phyloP scores from a whole-genome alignment of 1,140 invertebrate genomes.

The Pissodes strobi region DNA sequence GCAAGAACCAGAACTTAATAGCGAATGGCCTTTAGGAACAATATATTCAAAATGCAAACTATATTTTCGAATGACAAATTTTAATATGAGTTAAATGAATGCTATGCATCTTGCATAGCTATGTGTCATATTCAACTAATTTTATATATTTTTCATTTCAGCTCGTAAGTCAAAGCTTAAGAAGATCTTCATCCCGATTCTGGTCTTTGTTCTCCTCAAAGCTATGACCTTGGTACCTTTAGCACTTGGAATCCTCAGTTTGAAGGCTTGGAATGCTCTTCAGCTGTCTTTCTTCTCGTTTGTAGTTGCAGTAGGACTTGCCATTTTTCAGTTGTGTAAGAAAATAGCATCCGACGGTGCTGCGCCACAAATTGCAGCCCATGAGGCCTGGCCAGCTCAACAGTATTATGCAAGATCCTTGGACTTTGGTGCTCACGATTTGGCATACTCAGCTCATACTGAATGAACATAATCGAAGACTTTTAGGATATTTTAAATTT shows the following conservation, averaged over 20 bases:
- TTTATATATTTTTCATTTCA: constrained; percentile 47
- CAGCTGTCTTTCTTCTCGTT: constrained; percentile 88
- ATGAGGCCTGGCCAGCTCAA: constrained; percentile 73
- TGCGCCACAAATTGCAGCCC: constrained; percentile 69
- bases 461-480: constrained; percentile 40
- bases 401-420: constrained; percentile 51
- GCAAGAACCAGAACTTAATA: too few relatives aligned
- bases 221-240: constrained; percentile 82
- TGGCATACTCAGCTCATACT: constrained; percentile 75
- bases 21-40: too few relatives aligned
- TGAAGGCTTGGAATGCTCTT: constrained; percentile 85
- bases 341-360: constrained; percentile 78
- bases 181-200: too few relatives aligned
- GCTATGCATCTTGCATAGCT: too few relatives aligned
- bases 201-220: constrained; percentile 82
- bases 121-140: too few relatives aligned
- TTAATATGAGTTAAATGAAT: not conserved
- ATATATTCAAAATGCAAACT: too few relatives aligned
- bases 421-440: constrained; percentile 66
- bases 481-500: not conserved
- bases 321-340: constrained; percentile 85
- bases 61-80: too few relatives aligned
- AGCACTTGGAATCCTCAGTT: constrained; percentile 78
- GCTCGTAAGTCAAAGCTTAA: constrained; percentile 79
- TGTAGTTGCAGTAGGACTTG: constrained; percentile 78